Evolutionary conservation across 2,113 vertebrate species (phyloP), one percentile per base, ranked within the genome.

Genomic region (Periophthalmodon schlosseri): DNA sequence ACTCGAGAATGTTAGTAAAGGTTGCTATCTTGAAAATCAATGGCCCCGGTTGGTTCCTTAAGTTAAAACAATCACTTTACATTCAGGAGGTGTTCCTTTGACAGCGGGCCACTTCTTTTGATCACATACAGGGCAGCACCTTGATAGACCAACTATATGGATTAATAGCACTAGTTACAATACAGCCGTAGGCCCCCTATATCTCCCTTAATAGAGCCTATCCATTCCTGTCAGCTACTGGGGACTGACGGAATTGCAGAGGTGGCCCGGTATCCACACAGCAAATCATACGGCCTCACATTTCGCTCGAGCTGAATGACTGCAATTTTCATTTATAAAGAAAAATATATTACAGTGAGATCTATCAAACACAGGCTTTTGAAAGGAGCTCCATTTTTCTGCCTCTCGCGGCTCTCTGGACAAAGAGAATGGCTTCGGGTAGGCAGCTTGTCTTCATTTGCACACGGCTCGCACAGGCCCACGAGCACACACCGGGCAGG

Each of bases 121-220:
- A 88, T 82, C 74, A 64, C 80, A 80, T 74, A 73, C 69, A 74
- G 78, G 67, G 79, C 64, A 82, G 80, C 80, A 90, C 87, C 86
- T 91, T 89, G 87, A 93, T 93, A 87, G 83, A 88, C 85, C 88
- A 89, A 91, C 91, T 78, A 90, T 94, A 91, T 94, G 91, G 93
- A 94, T 94, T 94, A 93, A 94, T 94, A 92, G 91, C 91, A 88
- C 90, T 88, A 86, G 91, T 93, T 94, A 91, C 92, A 89, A 85
- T 79, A 84, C 87, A 88, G 88, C 92, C 92, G 54, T 69, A 77
- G 88, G 91, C 86, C 86, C 84, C 86, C 87, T 91, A 82, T 86
- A 91, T 92, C 88, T 91, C 76, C 83, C 78, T 88, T 94, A 94
- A 94, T 93, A 93, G 92, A 94, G 87, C 85, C 92, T 85, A 94